These are phyloP conservation scores for Prosopocoilus inquinatus DNA, from an alignment of 2,888 invertebrate species.

Conservation along the genomic window DNA sequence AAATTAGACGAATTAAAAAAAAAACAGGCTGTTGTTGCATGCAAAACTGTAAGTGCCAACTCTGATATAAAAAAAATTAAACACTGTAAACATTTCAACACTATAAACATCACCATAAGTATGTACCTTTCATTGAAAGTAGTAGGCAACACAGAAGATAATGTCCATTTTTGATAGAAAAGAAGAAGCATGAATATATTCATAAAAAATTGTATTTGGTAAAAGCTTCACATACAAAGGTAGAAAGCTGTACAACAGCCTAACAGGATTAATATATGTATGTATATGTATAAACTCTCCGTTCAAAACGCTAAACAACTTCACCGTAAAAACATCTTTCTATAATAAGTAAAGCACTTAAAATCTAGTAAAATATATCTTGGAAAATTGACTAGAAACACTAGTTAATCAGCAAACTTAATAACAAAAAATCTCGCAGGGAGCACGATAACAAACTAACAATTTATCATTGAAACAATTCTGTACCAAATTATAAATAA, in stretches of 20 bases:
- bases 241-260: conserved; percentile 22
- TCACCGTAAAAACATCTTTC: no score
- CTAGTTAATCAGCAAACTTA: no score
- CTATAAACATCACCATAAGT: conserved; percentile 4
- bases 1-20: no score
- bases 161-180: no score
- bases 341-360: conserved; percentile 1
- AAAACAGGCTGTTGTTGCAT: no score
- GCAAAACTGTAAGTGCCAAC: no score
- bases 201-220: conserved; percentile 18
- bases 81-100: no score
- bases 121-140: background rate
- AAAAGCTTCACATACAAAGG: conserved; percentile 19
- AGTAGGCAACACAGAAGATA: background rate
- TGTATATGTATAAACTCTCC: conserved; percentile 20
- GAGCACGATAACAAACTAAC: no score
- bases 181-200: background rate
- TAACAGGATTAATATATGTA: conserved; percentile 20
- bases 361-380: conserved; percentile 7
- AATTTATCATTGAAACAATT: no score
- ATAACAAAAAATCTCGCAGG: no score
- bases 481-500: no score
- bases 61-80: no score
- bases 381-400: conserved; percentile 5
- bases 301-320: conserved; percentile 8